Base-by-base conservation (phyloP, 2,888 invertebrate species). In the Dexiosoma caninum region DNA sequence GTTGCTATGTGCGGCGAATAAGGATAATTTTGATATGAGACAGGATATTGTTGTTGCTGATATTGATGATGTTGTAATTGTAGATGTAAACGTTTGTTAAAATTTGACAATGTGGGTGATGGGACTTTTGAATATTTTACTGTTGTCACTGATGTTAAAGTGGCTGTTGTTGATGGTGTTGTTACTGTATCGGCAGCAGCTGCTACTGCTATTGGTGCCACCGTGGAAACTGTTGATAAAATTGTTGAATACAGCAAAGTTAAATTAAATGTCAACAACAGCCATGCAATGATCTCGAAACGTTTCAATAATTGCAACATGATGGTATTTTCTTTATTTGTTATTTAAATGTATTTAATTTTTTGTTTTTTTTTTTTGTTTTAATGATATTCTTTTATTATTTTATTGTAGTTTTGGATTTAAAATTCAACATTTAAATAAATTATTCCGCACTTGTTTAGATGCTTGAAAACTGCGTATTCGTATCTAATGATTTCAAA, bases 21-120 rank as follows among this genome's bases (percentile, higher is more conserved):
- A 9, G 77, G 77, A 77, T 71, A 78, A 57, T 78, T 78, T 57
- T 78, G 78, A 78, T 78, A 74, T 67, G 66, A 59, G 16, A 44
- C 74, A 27, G 70, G 67, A 67, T 78, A 78, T 55, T 66, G 72
- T 75, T 82, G 79, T 27, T 81, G 67, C 27, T 55, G 46, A 42
- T 77, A 60, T 71, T 79, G 77, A 51, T 76, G 69, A 42, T 78
- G 69, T 64, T 81, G 67, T 64, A 64, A 53, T 51, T 77, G 75
- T 3, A 75, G 30, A 44, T 77, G 59, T 51, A 72, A 71, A 59
- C 71, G 78, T 67, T 64, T 78, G 23, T 35, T 64, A n/a, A 49
- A 49, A 57, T 40, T 42, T 12, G 32, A 1, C 23, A 30, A 21
- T 49, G 57, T 49, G 5, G 74, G 19, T 30, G 55, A 37, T 8